Evolutionary conservation across 2,113 vertebrate species (phyloP), one percentile per base, ranked within the genome.

Genomic region (Poeciliopsis occidentalis): DNA sequence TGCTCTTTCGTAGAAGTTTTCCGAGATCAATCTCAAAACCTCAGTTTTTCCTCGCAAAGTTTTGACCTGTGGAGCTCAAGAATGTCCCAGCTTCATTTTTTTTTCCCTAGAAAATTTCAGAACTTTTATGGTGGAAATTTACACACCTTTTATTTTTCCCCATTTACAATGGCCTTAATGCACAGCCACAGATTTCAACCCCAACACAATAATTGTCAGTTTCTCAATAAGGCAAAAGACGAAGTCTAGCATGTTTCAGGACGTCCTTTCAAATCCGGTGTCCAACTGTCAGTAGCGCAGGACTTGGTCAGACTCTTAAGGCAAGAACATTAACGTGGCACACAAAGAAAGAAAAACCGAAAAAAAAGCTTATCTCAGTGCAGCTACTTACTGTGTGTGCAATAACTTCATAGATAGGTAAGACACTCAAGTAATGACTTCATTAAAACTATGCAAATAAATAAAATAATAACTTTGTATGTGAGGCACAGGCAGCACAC

Each of bases 301-400:
- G 69, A 77, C 69, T 64, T 44, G 5, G 69, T 27, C 73, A 1
- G 67, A 76, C 75, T 72, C 67, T 86, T 84, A 90, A 92, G 84
- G 87, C 84, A 87, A 73, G 79, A 76, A 47, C 24, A 63, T 79
- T 32, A 69, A 76, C 70, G 73, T 60, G 60, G n/a, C 64, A 37
- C 66, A 84, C 0, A 22, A 57, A 34, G 32, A 34, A 34, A 8
- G 32, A 32, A 32, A 32, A 47, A 47, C 29, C 29, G 29, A 29
- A 29, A 29, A 30, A 65, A 34, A 81, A 87, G 88, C 85, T 87
- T 86, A 83, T 90, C 68, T 91, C 88, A 91, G 91, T 87, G 88
- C 89, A 92, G 82, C 84, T 87, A 83, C 79, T 73, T 67, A 69
- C 17, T 69, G 61, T 88, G 60, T 72, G 64, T 77, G 67, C 73